Conservation (phyloP, 2,113 vertebrate genomes). For the Chaetura pelagica region DNA sequence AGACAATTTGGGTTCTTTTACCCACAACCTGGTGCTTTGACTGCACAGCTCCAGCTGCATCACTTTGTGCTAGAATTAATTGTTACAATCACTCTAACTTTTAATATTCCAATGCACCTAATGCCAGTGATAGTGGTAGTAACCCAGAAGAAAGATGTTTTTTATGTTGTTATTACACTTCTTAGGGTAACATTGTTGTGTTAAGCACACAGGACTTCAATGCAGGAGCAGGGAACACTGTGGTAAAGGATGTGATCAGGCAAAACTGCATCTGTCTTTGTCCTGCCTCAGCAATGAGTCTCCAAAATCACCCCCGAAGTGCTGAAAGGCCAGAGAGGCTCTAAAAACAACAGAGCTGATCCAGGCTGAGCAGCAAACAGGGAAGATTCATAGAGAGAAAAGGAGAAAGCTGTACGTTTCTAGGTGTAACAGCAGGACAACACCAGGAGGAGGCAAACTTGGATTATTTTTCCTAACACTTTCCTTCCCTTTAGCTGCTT, state of each 20-base stretch:
- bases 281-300: background rate
- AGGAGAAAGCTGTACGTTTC: background rate
- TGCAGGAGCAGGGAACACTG: background rate
- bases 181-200: background rate
- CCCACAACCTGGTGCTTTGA: background rate
- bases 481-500: background rate
- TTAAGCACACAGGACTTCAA: background rate
- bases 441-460: background rate
- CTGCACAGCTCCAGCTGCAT: background rate
- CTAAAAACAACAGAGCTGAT: background rate
- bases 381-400: background rate
- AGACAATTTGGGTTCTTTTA: background rate
- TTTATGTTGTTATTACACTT: background rate
- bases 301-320: background rate
- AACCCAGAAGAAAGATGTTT: background rate
- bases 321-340: background rate
- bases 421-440: rapidly evolving
- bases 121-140: background rate
- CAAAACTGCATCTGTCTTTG: background rate
- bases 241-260: background rate
- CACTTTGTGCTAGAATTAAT: background rate
- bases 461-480: background rate
- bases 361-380: background rate
- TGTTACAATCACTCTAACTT: background rate
- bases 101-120: background rate